Evolutionary conservation across 2,797 vertebrate species (phyloP).

Genomic region (Serranus cabrilla): DNA sequence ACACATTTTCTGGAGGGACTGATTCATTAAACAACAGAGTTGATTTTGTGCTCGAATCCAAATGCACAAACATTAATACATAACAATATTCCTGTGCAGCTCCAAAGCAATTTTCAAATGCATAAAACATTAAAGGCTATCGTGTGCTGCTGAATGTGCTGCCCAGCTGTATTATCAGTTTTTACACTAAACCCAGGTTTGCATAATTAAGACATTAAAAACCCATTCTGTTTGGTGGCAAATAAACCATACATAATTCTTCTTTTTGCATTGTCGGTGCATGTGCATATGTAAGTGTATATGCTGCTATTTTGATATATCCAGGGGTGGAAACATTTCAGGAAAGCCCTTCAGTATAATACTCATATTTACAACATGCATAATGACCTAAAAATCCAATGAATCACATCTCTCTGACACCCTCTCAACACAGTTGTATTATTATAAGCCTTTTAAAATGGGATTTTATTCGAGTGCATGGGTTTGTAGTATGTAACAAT

Average conservation of each 20-base stretch:
- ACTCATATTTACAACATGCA: too few species aligned
- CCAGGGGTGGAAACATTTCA: not conserved
- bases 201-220: not conserved
- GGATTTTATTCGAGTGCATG: not conserved
- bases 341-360: not conserved
- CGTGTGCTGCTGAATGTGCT: not conserved
- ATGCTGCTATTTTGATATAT: not conserved
- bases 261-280: not conserved
- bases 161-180: not conserved
- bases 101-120: constrained; percentile 4
- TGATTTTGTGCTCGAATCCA: constrained; percentile 33
- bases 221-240: not conserved
- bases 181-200: not conserved
- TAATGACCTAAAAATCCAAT: not conserved
- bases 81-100: not conserved
- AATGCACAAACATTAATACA: constrained; percentile 3
- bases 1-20: constrained; percentile 56
- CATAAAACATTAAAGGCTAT: not conserved
- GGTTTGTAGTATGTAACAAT: not conserved
- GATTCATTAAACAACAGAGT: constrained; percentile 54
- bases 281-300: not conserved
- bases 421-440: not conserved
- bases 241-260: not conserved
- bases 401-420: not conserved
- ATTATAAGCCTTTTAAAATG: not conserved